Conservation (phyloP, 2,888 invertebrate species). For the Agonopterix arenella region DNA sequence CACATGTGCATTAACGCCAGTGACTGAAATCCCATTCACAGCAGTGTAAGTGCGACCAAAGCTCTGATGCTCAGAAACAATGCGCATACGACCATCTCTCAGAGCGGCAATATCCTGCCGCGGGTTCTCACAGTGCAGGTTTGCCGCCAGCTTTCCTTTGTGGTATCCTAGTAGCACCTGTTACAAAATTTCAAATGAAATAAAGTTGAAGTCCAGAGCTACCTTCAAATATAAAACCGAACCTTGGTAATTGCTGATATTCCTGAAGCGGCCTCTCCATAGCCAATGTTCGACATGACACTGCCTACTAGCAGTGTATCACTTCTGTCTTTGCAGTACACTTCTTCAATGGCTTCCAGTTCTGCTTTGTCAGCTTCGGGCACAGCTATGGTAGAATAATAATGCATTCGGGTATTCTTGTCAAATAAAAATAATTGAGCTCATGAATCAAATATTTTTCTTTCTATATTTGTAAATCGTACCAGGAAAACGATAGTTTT, state of each 20-base stretch:
- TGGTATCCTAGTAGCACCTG: constrained; percentile 80
- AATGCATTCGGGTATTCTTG: no score
- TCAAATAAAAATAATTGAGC: no score
- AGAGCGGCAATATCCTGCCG: constrained; percentile 67
- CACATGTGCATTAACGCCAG: constrained; percentile 48
- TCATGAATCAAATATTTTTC: no score
- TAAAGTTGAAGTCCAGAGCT: background rate
- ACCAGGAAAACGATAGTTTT: background rate
- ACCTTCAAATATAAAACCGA: background rate
- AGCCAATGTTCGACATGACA: constrained; percentile 68
- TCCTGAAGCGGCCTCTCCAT: constrained; percentile 58
- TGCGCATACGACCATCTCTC: constrained; percentile 66
- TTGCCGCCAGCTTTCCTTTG: constrained; percentile 80
- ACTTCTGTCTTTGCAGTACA: constrained; percentile 72
- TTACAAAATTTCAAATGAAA: background rate
- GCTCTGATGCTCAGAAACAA: constrained; percentile 74
- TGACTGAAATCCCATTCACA: constrained; percentile 47
- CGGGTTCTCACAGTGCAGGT: constrained; percentile 81
- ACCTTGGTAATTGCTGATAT: constrained; percentile 78
- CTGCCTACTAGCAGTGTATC: constrained; percentile 77
- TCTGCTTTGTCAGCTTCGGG: constrained; percentile 80
- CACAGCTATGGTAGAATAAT: constrained; percentile 35
- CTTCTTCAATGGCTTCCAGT: constrained; percentile 76
- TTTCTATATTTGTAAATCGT: no score
- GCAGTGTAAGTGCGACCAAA: constrained; percentile 71